Conservation (phyloP, 1,140 invertebrate genomes). For the Drosophila serrata region DNA sequence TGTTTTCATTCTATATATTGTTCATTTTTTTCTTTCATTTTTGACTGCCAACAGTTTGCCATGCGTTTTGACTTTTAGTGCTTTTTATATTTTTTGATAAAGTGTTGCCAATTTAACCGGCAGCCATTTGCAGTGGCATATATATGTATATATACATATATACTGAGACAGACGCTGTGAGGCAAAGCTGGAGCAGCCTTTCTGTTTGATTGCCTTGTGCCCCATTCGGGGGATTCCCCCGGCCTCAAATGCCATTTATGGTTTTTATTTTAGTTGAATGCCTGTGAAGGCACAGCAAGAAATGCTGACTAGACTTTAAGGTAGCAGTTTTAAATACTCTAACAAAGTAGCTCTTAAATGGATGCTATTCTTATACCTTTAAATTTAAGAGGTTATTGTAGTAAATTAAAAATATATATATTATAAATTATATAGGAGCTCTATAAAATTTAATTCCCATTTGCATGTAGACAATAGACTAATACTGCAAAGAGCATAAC, state of each 20-base stretch:
- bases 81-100: constrained; percentile 84
- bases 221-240: constrained; percentile 26
- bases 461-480: not conserved
- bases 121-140: constrained; percentile 70
- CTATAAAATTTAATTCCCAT: not conserved
- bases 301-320: not conserved
- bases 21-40: constrained; percentile 16
- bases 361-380: too few species aligned
- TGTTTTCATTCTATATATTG: constrained; percentile 19
- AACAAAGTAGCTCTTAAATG: not conserved
- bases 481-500: not conserved
- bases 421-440: too few species aligned
- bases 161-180: constrained; percentile 40
- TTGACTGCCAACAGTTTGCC: constrained; percentile 56
- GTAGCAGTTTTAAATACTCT: constrained; percentile 10
- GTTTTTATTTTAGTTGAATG: constrained; percentile 77
- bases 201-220: constrained; percentile 76
- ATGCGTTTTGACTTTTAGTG: constrained; percentile 80
- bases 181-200: constrained; percentile 57
- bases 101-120: constrained; percentile 83
- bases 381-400: not conserved
- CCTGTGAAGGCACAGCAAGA: constrained; percentile 9
- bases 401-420: too few species aligned
- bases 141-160: constrained; percentile 9
- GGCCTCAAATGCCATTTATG: too few species aligned